Evolutionary conservation across 2,113 vertebrate species (phyloP).

Genomic region (Excalfactoria chinensis): DNA sequence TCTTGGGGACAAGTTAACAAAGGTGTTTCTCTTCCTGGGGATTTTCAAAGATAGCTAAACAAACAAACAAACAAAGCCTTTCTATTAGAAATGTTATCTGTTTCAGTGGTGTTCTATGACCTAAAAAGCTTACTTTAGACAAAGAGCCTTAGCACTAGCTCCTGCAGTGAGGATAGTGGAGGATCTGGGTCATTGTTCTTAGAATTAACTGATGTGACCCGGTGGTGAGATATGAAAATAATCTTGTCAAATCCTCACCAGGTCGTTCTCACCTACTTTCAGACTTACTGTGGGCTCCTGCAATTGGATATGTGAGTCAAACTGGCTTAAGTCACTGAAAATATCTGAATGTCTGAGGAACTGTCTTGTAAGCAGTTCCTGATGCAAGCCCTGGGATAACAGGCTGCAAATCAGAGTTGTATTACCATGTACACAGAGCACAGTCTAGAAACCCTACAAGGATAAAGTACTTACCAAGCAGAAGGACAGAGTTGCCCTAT

Average conservation of each 20-base stretch:
- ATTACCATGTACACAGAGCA: neutral
- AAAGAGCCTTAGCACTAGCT: neutral
- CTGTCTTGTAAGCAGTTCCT: neutral
- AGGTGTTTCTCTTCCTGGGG: neutral
- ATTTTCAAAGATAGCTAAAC: neutral
- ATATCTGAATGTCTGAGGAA: neutral
- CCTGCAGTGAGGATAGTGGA: neutral
- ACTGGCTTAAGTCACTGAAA: neutral
- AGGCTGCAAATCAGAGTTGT: accelerated
- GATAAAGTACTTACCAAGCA: neutral
- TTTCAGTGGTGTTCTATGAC: neutral
- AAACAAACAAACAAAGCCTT: neutral
- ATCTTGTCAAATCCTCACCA: neutral
- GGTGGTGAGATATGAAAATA: neutral
- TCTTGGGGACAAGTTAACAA: neutral
- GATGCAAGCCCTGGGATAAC: neutral
- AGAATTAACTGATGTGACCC: neutral
- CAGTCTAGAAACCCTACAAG: neutral
- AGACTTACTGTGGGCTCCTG: neutral
- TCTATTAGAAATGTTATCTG: neutral
- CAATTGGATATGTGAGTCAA: neutral
- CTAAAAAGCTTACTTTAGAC: neutral
- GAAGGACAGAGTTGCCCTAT: neutral
- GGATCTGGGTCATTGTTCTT: neutral
- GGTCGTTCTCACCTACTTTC: neutral